A percentile compares a stretch with the other conserved stretches of the same genome.
Conservation (phyloP, 1,140 invertebrate genomes). For the Campoletis sonorensis region DNA sequence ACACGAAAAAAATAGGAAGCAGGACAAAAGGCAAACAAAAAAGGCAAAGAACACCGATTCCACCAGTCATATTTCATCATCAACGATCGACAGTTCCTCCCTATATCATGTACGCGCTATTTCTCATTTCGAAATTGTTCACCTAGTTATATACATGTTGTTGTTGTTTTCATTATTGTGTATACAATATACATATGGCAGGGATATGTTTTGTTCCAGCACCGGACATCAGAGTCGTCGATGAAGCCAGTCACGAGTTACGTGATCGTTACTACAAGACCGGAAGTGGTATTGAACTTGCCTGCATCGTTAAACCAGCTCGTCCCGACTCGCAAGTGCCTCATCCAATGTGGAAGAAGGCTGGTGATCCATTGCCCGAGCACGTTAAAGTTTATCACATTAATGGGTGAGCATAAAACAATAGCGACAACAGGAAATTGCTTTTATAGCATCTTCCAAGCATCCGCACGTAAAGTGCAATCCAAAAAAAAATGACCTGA, state of each 20-base stretch:
- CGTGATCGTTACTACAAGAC: conserved; percentile 75
- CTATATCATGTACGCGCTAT: not conserved
- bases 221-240: conserved; percentile 72
- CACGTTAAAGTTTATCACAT: conserved; percentile 70
- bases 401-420: conserved; percentile 68
- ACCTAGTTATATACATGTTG: not conserved
- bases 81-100: conserved; percentile 27
- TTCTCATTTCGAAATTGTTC: not conserved
- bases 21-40: conserved; percentile 30
- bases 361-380: conserved; percentile 68
- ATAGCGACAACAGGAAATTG: conserved; percentile 38
- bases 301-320: conserved; percentile 68
- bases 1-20: conserved; percentile 11
- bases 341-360: conserved; percentile 72
- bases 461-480: no score
- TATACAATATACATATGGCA: not conserved
- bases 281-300: conserved; percentile 73
- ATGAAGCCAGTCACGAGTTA: conserved; percentile 72
- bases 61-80: conserved; percentile 38
- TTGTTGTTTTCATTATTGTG: not conserved
- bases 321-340: conserved; percentile 65
- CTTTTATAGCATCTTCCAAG: not conserved
- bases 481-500: no score
- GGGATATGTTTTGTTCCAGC: conserved; percentile 60
- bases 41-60: conserved; percentile 9